These are phyloP conservation scores for Sceloporus undulatus DNA, from an alignment of 2,113 vertebrate genomes.

Conservation along the genomic window DNA sequence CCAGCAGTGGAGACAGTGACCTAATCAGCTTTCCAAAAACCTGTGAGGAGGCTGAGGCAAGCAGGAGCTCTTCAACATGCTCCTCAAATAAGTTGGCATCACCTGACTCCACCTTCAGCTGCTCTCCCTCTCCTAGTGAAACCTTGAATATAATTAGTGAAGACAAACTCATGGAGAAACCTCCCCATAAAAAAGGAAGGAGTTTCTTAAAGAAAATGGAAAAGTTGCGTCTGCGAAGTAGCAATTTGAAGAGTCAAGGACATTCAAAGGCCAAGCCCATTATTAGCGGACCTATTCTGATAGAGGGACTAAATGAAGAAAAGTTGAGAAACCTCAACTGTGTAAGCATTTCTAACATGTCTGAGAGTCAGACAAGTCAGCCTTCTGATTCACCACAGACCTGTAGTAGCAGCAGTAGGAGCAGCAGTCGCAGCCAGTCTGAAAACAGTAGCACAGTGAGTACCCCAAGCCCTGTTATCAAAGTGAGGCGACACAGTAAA, in stretches of 20 bases:
- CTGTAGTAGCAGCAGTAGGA: constrained; percentile 63
- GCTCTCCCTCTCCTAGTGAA: constrained; percentile 73
- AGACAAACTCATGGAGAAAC: constrained; percentile 76
- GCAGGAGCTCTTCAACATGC: constrained; percentile 77
- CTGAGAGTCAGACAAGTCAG: constrained; percentile 61
- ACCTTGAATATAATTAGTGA: constrained; percentile 58
- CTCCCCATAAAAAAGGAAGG: constrained; percentile 76
- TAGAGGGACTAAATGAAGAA: constrained; percentile 78
- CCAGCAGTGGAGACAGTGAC: constrained; percentile 85
- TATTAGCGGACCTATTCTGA: constrained; percentile 78
- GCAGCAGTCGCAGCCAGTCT: constrained; percentile 76
- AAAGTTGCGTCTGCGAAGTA: constrained; percentile 80
- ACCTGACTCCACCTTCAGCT: constrained; percentile 73
- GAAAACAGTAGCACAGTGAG: constrained; percentile 82
- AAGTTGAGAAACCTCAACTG: constrained; percentile 74
- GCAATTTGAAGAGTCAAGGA: constrained; percentile 61
- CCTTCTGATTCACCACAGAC: constrained; percentile 73
- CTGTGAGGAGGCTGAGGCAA: constrained; percentile 75
- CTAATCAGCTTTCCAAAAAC: constrained; percentile 53
- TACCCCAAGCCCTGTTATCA: constrained; percentile 69
- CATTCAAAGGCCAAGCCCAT: constrained; percentile 57
- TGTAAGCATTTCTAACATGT: constrained; percentile 74
- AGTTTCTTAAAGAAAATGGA: constrained; percentile 88
- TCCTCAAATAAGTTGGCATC: constrained; percentile 74
- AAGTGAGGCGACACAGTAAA: constrained; percentile 60